Evolutionary conservation across 92 coral and sea anemone genomes (phyloP).

Genomic region (Siderastrea siderea): DNA sequence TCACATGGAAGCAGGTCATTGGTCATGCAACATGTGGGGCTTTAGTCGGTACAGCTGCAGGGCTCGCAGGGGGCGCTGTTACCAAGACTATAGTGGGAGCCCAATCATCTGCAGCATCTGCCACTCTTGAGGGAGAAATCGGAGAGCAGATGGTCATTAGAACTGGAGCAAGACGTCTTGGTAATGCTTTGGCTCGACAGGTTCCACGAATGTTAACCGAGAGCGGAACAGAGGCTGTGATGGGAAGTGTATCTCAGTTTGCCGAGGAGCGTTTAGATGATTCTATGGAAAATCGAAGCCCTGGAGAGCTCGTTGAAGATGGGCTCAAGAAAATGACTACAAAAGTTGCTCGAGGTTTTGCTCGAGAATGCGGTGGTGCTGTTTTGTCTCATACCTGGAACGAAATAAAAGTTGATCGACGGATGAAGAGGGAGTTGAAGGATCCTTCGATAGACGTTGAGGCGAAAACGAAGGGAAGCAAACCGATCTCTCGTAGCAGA

Average conservation of each 20-base stretch:
- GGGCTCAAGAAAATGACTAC: constrained; percentile 16
- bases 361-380: not conserved
- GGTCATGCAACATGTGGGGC: constrained; percentile 47
- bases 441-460: constrained; percentile 7
- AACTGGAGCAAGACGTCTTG: constrained; percentile 42
- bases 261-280: constrained; percentile 65
- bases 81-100: constrained; percentile 35
- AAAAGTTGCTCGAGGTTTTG: not conserved
- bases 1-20: constrained; percentile 42
- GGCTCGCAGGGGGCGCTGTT: constrained; percentile 50
- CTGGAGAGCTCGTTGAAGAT: not conserved
- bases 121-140: constrained; percentile 37
- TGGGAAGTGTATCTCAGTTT: constrained; percentile 8
- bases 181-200: not conserved
- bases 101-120: constrained; percentile 38
- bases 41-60: constrained; percentile 46
- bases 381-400: constrained; percentile 1
- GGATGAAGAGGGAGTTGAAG: not conserved
- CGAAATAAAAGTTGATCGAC: not conserved
- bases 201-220: constrained; percentile 42
- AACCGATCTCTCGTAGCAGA: not conserved
- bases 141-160: constrained; percentile 25
- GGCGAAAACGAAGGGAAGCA: not conserved
- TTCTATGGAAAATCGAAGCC: constrained; percentile 58
- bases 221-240: constrained; percentile 16